Base-by-base conservation (phyloP, 2,113 vertebrate species). In the Brachyhypopomus gauderio region DNA sequence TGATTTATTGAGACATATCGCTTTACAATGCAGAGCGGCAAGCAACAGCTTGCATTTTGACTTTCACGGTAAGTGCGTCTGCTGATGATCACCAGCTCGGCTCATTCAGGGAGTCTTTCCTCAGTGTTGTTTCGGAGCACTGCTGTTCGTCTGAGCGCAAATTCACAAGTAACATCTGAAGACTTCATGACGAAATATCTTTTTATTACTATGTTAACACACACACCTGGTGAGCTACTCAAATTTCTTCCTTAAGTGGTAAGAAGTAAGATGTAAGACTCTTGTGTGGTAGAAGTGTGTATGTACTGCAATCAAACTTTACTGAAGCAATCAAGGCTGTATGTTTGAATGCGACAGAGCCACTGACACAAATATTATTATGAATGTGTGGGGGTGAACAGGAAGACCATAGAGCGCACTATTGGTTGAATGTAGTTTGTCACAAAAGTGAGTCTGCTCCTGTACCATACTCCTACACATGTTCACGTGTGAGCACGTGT, bases 131-230 rank as follows among this genome's bases (percentile, higher is more conserved):
- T 78, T 9, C 5, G 3, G 30, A 56, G 63, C 11, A 22, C 9
- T 38, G 27, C 76, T 27, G 62, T 30, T 78, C 48, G 59, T 70
- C 64, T 41, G 30, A 59, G 75, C 55, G 38, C 55, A 34, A 1
- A 14, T 16, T 48, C 78, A 75, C 25, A 41, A 84, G 63, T 55
- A 69, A 38, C 60, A 63, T 20, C 70, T 79, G 74, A 62, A 83
- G 71, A 45, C 55, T 19, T 55, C 20, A 58, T 41, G 7, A 30
- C 64, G 34, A 67, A 38, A 41, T 62, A 60, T 62, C 56, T 25
- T 69, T 78, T 67, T 36, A 36, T 69, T 67, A 17, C 27, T 52
- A 34, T 66, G 62, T 55, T 77, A 66, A 56, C 76, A 70, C 30
- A 38, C 34, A 70, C 9, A 36, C 66, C 16, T 69, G 45, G 12